Evolutionary conservation across 2,888 invertebrate genomes (phyloP).

Genomic region (Lasioglossum leucozonium): DNA sequence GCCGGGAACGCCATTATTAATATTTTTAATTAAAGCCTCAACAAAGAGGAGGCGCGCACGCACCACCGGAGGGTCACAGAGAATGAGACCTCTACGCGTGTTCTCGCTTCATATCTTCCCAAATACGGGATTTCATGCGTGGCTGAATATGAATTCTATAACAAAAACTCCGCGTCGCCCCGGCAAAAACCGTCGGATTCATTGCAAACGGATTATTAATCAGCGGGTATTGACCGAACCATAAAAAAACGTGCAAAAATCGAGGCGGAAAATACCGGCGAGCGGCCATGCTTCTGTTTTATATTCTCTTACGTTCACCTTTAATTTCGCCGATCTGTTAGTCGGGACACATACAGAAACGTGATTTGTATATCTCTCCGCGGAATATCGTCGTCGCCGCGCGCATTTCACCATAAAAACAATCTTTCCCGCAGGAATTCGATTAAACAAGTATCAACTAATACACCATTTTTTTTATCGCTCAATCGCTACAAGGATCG

Average conservation of each 20-base stretch:
- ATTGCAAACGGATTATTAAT: constrained; percentile 48
- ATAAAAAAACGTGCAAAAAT: constrained; percentile 36
- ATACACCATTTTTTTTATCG: not conserved
- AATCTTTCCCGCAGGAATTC: too few species aligned
- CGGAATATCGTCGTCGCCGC: not conserved
- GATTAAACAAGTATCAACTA: not conserved
- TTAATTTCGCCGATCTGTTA: constrained; percentile 3
- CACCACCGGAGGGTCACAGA: constrained; percentile 42
- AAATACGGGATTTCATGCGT: constrained; percentile 53
- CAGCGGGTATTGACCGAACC: constrained; percentile 45
- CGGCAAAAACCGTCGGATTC: constrained; percentile 24
- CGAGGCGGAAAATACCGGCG: constrained; percentile 13
- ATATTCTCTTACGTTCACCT: not conserved
- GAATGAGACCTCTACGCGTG: constrained; percentile 59
- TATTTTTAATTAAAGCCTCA: constrained; percentile 81
- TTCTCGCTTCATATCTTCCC: constrained; percentile 60
- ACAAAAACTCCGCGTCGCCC: constrained; percentile 8
- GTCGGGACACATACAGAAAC: not conserved
- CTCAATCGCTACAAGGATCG: not conserved
- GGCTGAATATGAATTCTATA: constrained; percentile 38
- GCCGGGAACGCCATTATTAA: constrained; percentile 75
- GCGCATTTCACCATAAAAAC: not conserved
- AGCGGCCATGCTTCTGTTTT: not conserved
- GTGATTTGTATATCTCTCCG: not conserved
- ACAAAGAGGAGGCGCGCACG: constrained; percentile 70